These are phyloP conservation scores for Electrona antarctica DNA, from an alignment of 2,113 vertebrate genomes.

Conservation along the genomic window DNA sequence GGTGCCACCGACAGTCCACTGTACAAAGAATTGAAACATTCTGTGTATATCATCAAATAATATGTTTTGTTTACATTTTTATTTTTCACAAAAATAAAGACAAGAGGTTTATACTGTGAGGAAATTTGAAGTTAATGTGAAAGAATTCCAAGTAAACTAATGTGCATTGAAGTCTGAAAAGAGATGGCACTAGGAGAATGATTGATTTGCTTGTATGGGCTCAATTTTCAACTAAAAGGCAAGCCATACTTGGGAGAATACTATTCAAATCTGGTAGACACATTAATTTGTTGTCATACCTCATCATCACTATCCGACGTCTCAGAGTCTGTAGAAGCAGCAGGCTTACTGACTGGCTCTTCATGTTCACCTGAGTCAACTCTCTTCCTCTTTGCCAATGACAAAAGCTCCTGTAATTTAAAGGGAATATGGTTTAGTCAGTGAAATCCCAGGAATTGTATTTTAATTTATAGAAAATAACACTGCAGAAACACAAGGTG, in stretches of 20 bases:
- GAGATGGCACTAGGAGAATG: too few species aligned
- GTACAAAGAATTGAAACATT: constrained; percentile 33
- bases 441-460: neutral
- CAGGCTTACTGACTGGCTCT: constrained; percentile 90
- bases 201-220: neutral
- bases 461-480: too few species aligned
- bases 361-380: constrained; percentile 96
- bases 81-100: too few species aligned
- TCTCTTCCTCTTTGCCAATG: constrained; percentile 94
- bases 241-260: neutral
- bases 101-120: too few species aligned
- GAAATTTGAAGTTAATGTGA: neutral
- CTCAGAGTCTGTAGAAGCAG: constrained; percentile 95
- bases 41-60: neutral
- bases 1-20: constrained; percentile 98
- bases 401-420: constrained; percentile 87
- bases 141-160: neutral
- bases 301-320: constrained; percentile 97
- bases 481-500: too few species aligned
- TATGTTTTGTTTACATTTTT: neutral
- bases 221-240: neutral
- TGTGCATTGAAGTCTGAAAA: neutral
- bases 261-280: neutral
- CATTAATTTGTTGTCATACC: constrained; percentile 65
- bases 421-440: neutral